These are phyloP conservation scores for Steinernema khuongi DNA, from an alignment of 1,140 invertebrate genomes.

Conservation along the genomic window DNA sequence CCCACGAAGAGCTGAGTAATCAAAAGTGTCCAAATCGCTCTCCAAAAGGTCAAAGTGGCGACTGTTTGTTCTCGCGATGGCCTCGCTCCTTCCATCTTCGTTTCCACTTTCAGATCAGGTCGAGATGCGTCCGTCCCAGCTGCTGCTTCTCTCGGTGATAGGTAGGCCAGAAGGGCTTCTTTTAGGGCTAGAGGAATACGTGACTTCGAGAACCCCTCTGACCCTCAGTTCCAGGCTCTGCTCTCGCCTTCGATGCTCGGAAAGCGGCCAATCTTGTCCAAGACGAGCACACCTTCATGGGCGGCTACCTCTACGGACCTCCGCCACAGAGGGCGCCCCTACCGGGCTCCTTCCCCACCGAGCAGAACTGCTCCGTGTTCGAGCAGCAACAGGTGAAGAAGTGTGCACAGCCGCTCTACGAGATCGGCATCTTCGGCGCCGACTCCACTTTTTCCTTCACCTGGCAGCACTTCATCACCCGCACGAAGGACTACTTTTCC, in stretches of 20 bases:
- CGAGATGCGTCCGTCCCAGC: too few relatives aligned
- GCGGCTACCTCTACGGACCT: slow-evolving; percentile 9
- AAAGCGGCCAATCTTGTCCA: neutral
- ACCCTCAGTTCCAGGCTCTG: neutral
- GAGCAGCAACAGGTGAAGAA: slow-evolving; percentile 30
- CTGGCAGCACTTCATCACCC: slow-evolving; percentile 23
- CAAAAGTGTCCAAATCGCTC: slow-evolving; percentile 12
- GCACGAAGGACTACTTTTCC: slow-evolving; percentile 29
- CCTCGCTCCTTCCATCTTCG: neutral
- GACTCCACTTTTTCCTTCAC: slow-evolving; percentile 19
- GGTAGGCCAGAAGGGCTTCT: too few relatives aligned
- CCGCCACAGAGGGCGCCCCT: neutral
- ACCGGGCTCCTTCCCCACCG: neutral
- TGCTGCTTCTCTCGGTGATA: too few relatives aligned
- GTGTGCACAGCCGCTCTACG: slow-evolving; percentile 31
- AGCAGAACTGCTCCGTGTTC: slow-evolving; percentile 24
- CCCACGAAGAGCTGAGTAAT: neutral
- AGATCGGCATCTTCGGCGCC: slow-evolving; percentile 20
- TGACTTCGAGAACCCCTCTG: neutral
- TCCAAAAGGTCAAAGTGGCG: neutral
- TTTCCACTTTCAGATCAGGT: neutral
- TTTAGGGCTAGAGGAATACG: too few relatives aligned
- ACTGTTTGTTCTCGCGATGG: neutral
- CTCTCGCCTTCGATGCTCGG: neutral
- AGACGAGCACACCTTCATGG: slow-evolving; percentile 1